phyloP scores from a whole-genome alignment of 1,140 invertebrate genomes.

The Lordiphosa mommai region DNA sequence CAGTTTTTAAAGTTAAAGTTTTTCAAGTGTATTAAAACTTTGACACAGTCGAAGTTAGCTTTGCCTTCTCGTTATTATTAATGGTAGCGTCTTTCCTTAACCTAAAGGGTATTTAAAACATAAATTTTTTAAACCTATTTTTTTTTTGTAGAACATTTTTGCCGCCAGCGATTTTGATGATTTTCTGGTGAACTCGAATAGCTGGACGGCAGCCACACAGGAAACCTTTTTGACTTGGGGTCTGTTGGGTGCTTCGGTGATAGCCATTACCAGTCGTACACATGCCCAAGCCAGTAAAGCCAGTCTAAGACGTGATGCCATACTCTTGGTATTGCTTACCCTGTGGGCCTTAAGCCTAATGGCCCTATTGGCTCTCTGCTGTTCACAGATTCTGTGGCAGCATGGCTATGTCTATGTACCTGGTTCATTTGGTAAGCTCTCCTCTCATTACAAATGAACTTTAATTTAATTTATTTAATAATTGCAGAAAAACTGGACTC shows the following conservation, averaged over 20 bases:
- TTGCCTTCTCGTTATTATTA: too few species aligned
- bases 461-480: not conserved
- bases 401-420: constrained; percentile 87
- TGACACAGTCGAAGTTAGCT: too few species aligned
- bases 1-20: too few species aligned
- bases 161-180: constrained; percentile 89
- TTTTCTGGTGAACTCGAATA: constrained; percentile 91
- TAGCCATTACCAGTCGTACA: constrained; percentile 87
- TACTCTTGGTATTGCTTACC: constrained; percentile 89
- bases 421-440: constrained; percentile 89
- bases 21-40: too few species aligned
- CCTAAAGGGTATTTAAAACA: too few species aligned
- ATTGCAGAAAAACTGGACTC: constrained; percentile 86
- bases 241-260: constrained; percentile 88
- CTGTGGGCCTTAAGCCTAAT: constrained; percentile 86
- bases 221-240: constrained; percentile 95
- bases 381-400: constrained; percentile 86
- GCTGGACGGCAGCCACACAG: constrained; percentile 92
- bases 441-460: not conserved
- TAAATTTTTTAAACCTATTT: too few species aligned
- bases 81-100: too few species aligned
- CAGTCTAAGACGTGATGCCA: constrained; percentile 88
- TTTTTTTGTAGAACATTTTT: constrained; percentile 84
- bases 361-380: constrained; percentile 90
- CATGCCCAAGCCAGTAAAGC: constrained; percentile 84